Conservation (phyloP, 2,113 vertebrate genomes). For the Copsychus sechellarum region DNA sequence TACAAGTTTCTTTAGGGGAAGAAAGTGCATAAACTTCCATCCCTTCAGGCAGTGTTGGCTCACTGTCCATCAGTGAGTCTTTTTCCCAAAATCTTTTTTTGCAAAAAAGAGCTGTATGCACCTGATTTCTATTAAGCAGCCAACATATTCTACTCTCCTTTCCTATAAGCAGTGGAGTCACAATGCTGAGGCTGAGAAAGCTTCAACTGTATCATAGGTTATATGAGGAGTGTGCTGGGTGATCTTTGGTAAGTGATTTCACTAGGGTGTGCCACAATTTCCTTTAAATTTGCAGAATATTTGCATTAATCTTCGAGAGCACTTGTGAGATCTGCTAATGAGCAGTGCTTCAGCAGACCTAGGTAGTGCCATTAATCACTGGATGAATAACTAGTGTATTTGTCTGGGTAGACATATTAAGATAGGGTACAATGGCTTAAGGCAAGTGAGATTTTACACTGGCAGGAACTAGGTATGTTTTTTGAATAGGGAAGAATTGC, state of each 20-base stretch:
- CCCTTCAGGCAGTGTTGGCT: background rate
- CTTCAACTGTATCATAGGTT: background rate
- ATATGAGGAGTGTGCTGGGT: background rate
- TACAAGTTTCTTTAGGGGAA: background rate
- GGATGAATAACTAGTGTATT: background rate
- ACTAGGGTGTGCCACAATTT: background rate
- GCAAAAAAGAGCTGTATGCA: background rate
- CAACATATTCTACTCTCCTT: background rate
- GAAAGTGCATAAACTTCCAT: background rate
- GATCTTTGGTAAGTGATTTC: background rate
- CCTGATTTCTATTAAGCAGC: background rate
- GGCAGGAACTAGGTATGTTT: background rate
- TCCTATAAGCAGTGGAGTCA: background rate
- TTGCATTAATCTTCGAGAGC: background rate
- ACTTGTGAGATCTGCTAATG: background rate
- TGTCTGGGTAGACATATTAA: background rate
- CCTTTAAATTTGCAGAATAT: background rate
- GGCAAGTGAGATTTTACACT: background rate
- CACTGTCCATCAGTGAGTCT: background rate
- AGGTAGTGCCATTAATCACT: background rate
- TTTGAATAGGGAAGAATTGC: slow-evolving; percentile 24
- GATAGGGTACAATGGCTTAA: background rate
- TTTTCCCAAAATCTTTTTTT: too few relatives aligned
- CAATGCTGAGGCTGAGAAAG: background rate
- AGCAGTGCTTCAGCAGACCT: background rate